Evolutionary conservation across 2,888 invertebrate species (phyloP).

Genomic region (Spatulosminthurus flaviceps): DNA sequence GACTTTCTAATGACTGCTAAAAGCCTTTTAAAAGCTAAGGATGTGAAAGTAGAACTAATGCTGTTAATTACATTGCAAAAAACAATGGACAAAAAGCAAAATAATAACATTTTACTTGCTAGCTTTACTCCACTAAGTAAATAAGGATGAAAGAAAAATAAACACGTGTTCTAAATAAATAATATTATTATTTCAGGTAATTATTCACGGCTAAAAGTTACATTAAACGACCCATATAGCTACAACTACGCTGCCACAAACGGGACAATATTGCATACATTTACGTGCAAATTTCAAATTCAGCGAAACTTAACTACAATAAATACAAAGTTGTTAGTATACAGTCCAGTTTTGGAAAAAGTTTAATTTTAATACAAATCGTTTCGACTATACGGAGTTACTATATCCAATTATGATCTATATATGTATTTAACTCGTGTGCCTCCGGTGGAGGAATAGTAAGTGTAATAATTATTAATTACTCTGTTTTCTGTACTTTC

Average conservation of each 20-base stretch:
- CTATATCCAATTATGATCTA: too few species aligned
- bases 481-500: not conserved
- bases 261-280: not conserved
- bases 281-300: not conserved
- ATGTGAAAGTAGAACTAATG: too few species aligned
- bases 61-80: too few species aligned
- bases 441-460: not conserved
- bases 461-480: not conserved
- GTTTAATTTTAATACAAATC: not conserved
- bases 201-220: not conserved
- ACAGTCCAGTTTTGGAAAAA: not conserved
- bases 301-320: not conserved
- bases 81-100: too few species aligned
- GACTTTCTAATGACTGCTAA: too few species aligned
- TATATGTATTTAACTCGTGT: too few species aligned
- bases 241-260: slow-evolving; percentile 9
- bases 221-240: not conserved
- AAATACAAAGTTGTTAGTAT: not conserved
- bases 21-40: too few species aligned
- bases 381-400: not conserved
- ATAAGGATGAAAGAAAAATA: not conserved
- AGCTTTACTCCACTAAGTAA: not conserved
- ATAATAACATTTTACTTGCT: too few species aligned
- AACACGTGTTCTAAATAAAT: not conserved
- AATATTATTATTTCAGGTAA: not conserved